phyloP scores from a whole-genome alignment of 2,113 vertebrate genomes.

The Salminus brasiliensis region DNA sequence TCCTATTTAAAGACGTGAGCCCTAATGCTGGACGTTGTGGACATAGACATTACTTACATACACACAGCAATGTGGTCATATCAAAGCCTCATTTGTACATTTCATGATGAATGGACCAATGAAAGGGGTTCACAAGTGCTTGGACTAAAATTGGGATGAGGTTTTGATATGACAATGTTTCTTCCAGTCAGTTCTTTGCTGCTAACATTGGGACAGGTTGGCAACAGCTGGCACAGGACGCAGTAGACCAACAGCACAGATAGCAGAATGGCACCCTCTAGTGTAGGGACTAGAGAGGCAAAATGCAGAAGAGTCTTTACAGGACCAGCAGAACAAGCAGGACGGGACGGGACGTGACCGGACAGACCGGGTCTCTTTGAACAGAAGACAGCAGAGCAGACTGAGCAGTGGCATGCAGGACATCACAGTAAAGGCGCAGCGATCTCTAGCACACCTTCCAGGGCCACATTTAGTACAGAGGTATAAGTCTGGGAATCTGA shows the following conservation, averaged over 20 bases:
- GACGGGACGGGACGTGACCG: too few species aligned
- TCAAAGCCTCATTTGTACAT: too few species aligned
- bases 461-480: slow-evolving; percentile 53
- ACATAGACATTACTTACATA: too few species aligned
- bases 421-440: slow-evolving; percentile 17
- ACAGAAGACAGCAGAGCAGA: slow-evolving; percentile 5
- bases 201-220: background rate
- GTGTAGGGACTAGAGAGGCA: background rate
- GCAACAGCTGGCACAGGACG: background rate
- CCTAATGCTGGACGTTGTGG: background rate
- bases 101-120: background rate
- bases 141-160: too few species aligned
- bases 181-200: background rate
- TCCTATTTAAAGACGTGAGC: slow-evolving; percentile 45
- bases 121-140: too few species aligned
- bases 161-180: background rate
- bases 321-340: background rate
- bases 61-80: too few species aligned
- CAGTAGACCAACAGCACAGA: background rate
- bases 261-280: slow-evolving; percentile 15
- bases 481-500: slow-evolving; percentile 53
- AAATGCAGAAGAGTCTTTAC: background rate
- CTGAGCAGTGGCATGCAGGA: slow-evolving; percentile 33
- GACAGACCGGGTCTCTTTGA: background rate
- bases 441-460: slow-evolving; percentile 34